Percentiles rank a stretch among this genome's conserved stretches.
phyloP scores from a whole-genome alignment of 2,113 vertebrate species.

The Myxocyprinus asiaticus region DNA sequence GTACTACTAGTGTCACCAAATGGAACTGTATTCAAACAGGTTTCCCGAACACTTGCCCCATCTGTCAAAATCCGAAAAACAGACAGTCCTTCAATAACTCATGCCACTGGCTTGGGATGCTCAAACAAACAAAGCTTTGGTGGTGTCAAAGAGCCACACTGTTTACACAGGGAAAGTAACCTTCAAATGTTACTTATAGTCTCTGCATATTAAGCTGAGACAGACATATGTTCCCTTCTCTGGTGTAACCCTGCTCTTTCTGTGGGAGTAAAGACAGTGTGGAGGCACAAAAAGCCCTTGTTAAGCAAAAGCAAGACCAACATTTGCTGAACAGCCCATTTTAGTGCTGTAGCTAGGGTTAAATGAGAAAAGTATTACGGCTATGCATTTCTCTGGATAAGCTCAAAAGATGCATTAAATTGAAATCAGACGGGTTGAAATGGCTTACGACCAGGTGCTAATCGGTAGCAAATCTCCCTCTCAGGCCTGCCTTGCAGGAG shows the following conservation, averaged over 20 bases:
- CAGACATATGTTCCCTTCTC: conserved; percentile 58
- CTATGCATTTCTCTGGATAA: conserved; percentile 58
- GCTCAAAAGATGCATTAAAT: conserved; percentile 71
- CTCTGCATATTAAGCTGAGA: conserved; percentile 25
- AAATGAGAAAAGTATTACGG: conserved; percentile 48
- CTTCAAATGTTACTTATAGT: conserved; percentile 20
- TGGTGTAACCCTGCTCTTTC: conserved; percentile 56
- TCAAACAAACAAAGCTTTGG: too few relatives aligned
- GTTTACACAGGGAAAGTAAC: too few relatives aligned
- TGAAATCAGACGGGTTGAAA: conserved; percentile 65
- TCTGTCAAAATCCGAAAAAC: too few relatives aligned
- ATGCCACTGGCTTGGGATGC: too few relatives aligned
- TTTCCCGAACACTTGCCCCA: too few relatives aligned
- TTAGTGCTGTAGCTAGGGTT: conserved; percentile 3
- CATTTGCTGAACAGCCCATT: conserved; percentile 42
- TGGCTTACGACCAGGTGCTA: conserved; percentile 64
- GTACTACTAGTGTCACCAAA: too few relatives aligned
- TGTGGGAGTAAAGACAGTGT: conserved; percentile 44
- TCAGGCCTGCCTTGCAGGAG: conserved; percentile 43
- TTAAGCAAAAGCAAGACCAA: conserved; percentile 51
- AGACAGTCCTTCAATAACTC: too few relatives aligned
- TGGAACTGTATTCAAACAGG: too few relatives aligned
- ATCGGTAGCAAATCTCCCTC: conserved; percentile 67
- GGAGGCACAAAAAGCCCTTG: conserved; percentile 56
- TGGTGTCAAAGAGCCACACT: too few relatives aligned